phyloP scores from a whole-genome alignment of 2,797 vertebrate genomes.

The Synanceia verrucosa region DNA sequence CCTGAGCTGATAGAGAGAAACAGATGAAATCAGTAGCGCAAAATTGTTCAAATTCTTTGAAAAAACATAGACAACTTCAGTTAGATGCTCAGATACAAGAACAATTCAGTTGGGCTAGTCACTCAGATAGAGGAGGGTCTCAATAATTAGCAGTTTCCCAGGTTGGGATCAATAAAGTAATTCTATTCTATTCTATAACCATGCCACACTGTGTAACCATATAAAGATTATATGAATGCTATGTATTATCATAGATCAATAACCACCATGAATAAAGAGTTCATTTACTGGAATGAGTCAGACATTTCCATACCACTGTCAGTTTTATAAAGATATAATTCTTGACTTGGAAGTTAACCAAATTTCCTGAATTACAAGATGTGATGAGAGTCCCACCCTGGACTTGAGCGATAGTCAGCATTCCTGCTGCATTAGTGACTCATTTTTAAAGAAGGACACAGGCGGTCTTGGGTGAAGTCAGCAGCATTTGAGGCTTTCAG shows the following conservation, averaged over 20 bases:
- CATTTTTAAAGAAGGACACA: conserved; percentile 43
- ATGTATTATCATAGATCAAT: not conserved
- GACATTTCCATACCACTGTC: not conserved
- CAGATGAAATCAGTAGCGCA: no score
- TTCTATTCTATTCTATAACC: no score
- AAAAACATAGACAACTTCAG: no score
- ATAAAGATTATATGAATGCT: not conserved
- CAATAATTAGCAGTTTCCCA: no score
- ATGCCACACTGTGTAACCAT: not conserved
- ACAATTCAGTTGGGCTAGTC: not conserved
- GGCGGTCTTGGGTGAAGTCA: conserved; percentile 69
- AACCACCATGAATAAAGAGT: not conserved
- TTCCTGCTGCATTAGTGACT: conserved; percentile 48
- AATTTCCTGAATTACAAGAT: conserved; percentile 32
- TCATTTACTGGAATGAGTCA: not conserved
- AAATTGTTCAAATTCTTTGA: no score
- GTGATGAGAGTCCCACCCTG: conserved; percentile 23
- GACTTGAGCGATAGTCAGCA: conserved; percentile 30
- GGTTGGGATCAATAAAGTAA: no score
- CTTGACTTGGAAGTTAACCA: conserved; percentile 9
- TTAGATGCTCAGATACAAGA: not conserved
- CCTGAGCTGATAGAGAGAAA: no score
- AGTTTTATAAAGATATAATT: not conserved
- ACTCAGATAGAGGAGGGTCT: not conserved
- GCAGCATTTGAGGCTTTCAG: conserved; percentile 66